phyloP scores from a whole-genome alignment of 1,140 invertebrate genomes.

The Euura lappo region DNA sequence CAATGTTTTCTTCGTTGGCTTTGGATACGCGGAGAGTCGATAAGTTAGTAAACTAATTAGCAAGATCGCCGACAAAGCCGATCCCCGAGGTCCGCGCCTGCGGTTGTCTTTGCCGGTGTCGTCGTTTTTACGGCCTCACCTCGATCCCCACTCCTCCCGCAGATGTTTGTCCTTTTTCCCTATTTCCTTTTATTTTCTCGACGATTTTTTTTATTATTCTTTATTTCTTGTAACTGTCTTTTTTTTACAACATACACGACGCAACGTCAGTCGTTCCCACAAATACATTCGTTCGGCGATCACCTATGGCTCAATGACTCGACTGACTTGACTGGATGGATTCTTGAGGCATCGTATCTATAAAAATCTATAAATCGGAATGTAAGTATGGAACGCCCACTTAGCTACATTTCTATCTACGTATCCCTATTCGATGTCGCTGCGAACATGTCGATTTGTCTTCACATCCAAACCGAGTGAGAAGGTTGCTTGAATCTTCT shows the following conservation, averaged over 20 bases:
- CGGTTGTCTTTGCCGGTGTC: constrained; percentile 35
- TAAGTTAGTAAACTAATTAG: constrained; percentile 64
- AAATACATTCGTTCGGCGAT: background rate
- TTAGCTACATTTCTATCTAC: background rate
- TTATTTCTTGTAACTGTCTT: background rate
- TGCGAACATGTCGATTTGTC: constrained; percentile 26
- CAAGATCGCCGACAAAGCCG: constrained; percentile 57
- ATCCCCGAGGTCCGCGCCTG: constrained; percentile 37
- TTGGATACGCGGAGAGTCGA: constrained; percentile 52
- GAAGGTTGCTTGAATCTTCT: too few species aligned
- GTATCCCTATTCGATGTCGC: constrained; percentile 22
- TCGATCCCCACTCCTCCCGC: constrained; percentile 17
- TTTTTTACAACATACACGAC: background rate
- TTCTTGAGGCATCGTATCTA: background rate
- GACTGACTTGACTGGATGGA: background rate
- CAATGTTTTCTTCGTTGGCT: constrained; percentile 34
- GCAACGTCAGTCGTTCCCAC: background rate
- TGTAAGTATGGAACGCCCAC: background rate
- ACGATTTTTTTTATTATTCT: background rate
- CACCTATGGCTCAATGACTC: background rate
- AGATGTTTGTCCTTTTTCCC: constrained; percentile 29
- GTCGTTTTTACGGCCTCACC: constrained; percentile 42
- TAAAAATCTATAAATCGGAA: background rate
- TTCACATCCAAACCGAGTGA: constrained; percentile 39
- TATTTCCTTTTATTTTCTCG: background rate